Evolutionary conservation across 2,888 invertebrate species (phyloP), one percentile per base, ranked within the genome.

Genomic region (Synergus laeviventris): DNA sequence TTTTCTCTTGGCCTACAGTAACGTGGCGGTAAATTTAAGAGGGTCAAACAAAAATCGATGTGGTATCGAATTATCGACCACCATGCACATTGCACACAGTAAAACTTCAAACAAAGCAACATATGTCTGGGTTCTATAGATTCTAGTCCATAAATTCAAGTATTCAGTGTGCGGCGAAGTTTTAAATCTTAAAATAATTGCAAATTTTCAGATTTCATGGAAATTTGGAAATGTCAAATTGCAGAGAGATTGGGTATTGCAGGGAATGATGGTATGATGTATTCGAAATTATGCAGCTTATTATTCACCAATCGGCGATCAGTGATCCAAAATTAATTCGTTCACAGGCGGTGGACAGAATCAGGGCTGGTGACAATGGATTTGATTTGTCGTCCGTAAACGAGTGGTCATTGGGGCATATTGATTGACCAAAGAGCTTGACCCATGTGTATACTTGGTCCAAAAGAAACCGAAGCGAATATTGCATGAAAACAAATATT

Each of bases 31-130:
- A 70, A 70, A 70, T 70, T 70, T 31, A 31, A 70, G 70, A 70
- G 70, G 70, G 70, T 70, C 49, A 70, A 66, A 66, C 42, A 42
- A 14, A 45, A 31, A 70, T 70, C 49, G 42, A 70, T 45, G 21
- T 21, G 21, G 12, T 56, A 56, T 56, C 56, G 56, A 56, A 70
- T 31, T 70, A 49, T 49, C 31, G 70, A 70, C 24, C 16, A 31
- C 8, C n/a, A n/a, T n/a, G n/a, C n/a, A n/a, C n/a, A n/a, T n/a
- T n/a, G n/a, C n/a, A 16, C 24, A 49, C 1, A 39, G 62, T 24
- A 45, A n/a, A 45, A 70, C 14, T 39, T 42, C 56, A 74, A 76
- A 78, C 75, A 70, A 76, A 76, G 73, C 73, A 74, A 76, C 78
- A 76, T 78, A 74, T 78, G 78, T 76, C 74, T 74, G 42, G 78